Evolutionary conservation across 2,797 vertebrate genomes (phyloP), one percentile per base, ranked within the genome.

Genomic region (Diplodus sargus): DNA sequence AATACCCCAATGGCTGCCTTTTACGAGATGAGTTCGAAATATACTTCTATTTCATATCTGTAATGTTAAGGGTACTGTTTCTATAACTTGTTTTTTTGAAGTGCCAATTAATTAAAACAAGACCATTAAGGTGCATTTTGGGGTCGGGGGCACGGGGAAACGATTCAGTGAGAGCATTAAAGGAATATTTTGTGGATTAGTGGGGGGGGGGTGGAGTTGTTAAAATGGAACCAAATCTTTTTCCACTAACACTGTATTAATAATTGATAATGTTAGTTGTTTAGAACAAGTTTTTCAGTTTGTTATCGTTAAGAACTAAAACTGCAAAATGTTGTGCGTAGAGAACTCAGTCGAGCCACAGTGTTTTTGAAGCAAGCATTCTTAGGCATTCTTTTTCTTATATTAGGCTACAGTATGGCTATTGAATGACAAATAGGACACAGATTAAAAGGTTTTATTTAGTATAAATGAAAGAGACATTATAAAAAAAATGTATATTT

Each of bases 401-500:
- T 90, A 94, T 93, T 96, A 96, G 95, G 96, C 93, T 95, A 88
- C 90, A 90, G 89, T 93, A 93, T 95, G 96, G 95, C 96, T 97
- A 96, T 83, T 93, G 94, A 96, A 96, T 96, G 96, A 95, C 94
- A 93, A 87, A 94, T 94, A 97, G 95, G 92, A 96, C 93, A 94
- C 95, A 95, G 90, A 92, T 93, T 92, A 93, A 89, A 95, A 95
- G 79, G 14, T 92, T 97, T 98, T 96, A 97, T 98, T 97, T 97
- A 97, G 96, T 93, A 96, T 96, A 97, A 96, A 96, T 93, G 81
- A 96, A 94, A 96, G 93, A 93, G 96, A 97, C 96, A 95, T 97
- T 97, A 96, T 95, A 90, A 92, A 96, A 92, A 34, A 34, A 34
- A 28, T 95, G 93, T 96, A 96, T 96, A 96, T 96, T 96, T 96